phyloP scores from a whole-genome alignment of 2,113 vertebrate genomes.

The Noturus placidus region DNA sequence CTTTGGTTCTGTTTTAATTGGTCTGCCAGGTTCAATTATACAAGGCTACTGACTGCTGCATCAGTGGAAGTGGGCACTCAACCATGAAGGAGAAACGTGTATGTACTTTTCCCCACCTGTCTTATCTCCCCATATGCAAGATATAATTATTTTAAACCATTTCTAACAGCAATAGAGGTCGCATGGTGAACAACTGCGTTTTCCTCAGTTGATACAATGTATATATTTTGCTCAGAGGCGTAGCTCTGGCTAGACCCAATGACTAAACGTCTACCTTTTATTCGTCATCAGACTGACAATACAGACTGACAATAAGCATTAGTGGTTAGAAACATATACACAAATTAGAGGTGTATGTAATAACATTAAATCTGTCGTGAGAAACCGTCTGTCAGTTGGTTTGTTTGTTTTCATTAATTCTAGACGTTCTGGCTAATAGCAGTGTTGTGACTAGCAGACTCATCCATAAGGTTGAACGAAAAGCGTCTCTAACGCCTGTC shows the following conservation, averaged over 20 bases:
- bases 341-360: neutral
- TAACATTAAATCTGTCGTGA: neutral
- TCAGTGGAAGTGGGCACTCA: neutral
- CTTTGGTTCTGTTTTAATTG: constrained; percentile 19
- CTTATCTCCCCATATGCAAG: neutral
- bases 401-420: constrained; percentile 5
- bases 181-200: neutral
- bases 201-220: neutral
- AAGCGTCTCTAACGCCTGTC: neutral
- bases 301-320: neutral
- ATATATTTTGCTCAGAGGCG: neutral
- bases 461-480: neutral
- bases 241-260: neutral
- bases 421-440: neutral
- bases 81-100: neutral
- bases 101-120: neutral
- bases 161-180: neutral
- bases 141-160: neutral
- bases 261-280: neutral
- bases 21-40: constrained; percentile 12
- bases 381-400: neutral
- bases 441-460: constrained; percentile 18
- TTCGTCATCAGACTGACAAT: neutral
- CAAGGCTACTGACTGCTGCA: constrained; percentile 20
- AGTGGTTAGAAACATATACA: neutral